Base-by-base conservation (phyloP, 2,113 vertebrate genomes). In the Heteronetta atricapilla region DNA sequence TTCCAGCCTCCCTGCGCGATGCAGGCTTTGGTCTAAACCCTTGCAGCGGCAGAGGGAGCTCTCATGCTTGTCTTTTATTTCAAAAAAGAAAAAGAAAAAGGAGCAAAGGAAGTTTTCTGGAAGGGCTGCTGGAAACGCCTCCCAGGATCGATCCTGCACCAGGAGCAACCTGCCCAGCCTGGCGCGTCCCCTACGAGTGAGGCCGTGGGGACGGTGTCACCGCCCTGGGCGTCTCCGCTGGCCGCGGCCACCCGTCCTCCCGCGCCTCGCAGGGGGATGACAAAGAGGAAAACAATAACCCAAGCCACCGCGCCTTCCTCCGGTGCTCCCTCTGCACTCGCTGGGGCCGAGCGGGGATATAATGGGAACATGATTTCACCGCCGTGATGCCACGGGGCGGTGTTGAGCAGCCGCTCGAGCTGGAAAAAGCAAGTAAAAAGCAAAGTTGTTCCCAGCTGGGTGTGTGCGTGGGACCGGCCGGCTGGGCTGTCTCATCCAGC, bases 1-100 rank as follows among this genome's bases (percentile, higher is more conserved):
- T 46, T 53, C 26, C 86, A 29, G 38, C 26, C 26, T 15, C 53
- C 1, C 53, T 1, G 28, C 3, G 1, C 0, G 17, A 15, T 0
- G 1, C n/a, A 13, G 31, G 0, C 19, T 19, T n/a, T 29, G 3
- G 0, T 8, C 21, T 4, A 0, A 48, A 3, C 12, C n/a, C 17
- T 0, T 6, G 0, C 0, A 25, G 81, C 94, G 2, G 81, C 90
- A 97, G 97, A 95, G 95, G 97, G 96, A 96, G 90, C 89, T 69
- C 88, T 66, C 8, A 8, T 0, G 40, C 91, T n/a, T 48, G 20
- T 29, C 50, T n/a, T 31, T 6, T 33, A 4, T 10, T 20, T 14
- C 46, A 0, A 21, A 25, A 19, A 0, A 4, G 23, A 46, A 20
- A 56, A 31, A 31, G 29, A 13, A 12, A 42, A 66, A 5, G n/a